Percentiles rank a stretch among this genome's conserved stretches.
Evolutionary conservation across 2,113 vertebrate genomes (phyloP).

Genomic region (Apistogramma diplotaenia): DNA sequence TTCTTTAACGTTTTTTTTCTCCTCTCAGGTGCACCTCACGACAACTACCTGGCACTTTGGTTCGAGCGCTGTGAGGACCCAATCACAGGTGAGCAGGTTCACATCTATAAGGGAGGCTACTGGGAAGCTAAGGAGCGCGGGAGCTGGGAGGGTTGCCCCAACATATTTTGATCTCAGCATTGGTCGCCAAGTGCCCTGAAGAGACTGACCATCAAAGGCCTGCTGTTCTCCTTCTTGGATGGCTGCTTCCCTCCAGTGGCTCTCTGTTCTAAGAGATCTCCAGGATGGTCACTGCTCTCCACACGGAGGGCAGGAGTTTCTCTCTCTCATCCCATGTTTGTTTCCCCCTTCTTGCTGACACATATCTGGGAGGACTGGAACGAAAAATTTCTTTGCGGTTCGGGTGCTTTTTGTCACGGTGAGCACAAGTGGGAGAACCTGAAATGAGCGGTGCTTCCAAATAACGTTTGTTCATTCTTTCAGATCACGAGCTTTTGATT

Average conservation of each 20-base stretch:
- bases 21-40: constrained; percentile 77
- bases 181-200: constrained; percentile 22
- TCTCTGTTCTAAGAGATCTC: constrained; percentile 73
- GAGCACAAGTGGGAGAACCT: neutral
- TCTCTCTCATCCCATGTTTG: neutral
- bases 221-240: neutral
- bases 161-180: constrained; percentile 83
- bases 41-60: constrained; percentile 88
- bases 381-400: neutral
- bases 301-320: neutral
- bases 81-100: constrained; percentile 83
- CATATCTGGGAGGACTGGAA: constrained; percentile 13
- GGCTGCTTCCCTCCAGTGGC: constrained; percentile 23
- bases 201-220: constrained; percentile 27
- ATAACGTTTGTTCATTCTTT: constrained; percentile 6
- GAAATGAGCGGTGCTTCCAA: constrained; percentile 44
- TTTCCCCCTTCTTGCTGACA: constrained; percentile 24
- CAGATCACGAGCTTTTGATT: constrained; percentile 1
- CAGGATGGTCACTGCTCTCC: constrained; percentile 32
- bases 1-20: neutral
- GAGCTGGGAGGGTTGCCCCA: constrained; percentile 84
- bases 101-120: constrained; percentile 90
- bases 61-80: constrained; percentile 87
- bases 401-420: neutral
- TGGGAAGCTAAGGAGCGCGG: constrained; percentile 89